phyloP scores from a whole-genome alignment of 1,140 invertebrate species.

The Psilanteris sp. region DNA sequence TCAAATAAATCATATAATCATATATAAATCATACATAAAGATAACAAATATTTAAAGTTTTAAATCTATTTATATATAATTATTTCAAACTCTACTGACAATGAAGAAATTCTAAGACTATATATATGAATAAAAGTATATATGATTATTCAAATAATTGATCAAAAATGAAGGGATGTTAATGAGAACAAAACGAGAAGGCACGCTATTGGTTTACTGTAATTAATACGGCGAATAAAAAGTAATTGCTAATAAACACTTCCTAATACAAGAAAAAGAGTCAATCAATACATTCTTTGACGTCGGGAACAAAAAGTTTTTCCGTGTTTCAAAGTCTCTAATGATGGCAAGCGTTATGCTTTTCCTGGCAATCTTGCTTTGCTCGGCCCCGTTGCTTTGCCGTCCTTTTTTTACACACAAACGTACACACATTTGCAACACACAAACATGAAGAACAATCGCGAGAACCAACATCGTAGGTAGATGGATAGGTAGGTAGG shows the following conservation, averaged over 20 bases:
- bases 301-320: slow-evolving; percentile 24
- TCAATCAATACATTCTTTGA: slow-evolving; percentile 43
- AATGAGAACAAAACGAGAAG: too few relatives aligned
- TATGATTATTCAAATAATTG: too few relatives aligned
- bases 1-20: too few relatives aligned
- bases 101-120: too few relatives aligned
- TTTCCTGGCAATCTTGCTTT: slow-evolving; percentile 40
- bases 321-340: slow-evolving; percentile 24
- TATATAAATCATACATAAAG: too few relatives aligned
- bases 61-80: too few relatives aligned
- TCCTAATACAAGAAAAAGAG: neutral
- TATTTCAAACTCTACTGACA: too few relatives aligned
- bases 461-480: slow-evolving; percentile 43
- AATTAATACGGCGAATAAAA: slow-evolving; percentile 11
- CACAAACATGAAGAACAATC: slow-evolving; percentile 29
- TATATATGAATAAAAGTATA: too few relatives aligned
- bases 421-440: slow-evolving; percentile 11
- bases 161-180: too few relatives aligned
- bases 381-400: slow-evolving; percentile 15
- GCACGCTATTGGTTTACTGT: too few relatives aligned
- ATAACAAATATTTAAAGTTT: too few relatives aligned
- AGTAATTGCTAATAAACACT: slow-evolving; percentile 37
- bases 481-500: slow-evolving; percentile 45
- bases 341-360: slow-evolving; percentile 54
- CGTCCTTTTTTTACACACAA: slow-evolving; percentile 30